Percentiles rank a stretch among this genome's conserved stretches.
phyloP scores from a whole-genome alignment of 1,140 invertebrate species.

The Aphaenogaster rudis region DNA sequence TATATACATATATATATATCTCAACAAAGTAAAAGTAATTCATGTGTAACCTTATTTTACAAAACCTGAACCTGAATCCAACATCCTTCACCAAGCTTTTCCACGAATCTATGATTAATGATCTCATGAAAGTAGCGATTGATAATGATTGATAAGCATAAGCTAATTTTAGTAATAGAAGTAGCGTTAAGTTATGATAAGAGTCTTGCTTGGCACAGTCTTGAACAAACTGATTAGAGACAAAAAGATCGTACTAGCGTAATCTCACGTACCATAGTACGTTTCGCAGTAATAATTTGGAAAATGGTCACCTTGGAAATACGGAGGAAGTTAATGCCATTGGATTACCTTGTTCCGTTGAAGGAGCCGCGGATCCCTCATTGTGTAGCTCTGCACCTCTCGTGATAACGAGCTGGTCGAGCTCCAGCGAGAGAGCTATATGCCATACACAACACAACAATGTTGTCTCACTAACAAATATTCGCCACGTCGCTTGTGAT shows the following conservation, averaged over 20 bases:
- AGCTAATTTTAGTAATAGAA: slow-evolving; percentile 63
- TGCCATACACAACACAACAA: slow-evolving; percentile 87
- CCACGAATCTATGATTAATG: slow-evolving; percentile 61
- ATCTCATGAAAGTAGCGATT: slow-evolving; percentile 49
- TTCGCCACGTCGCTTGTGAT: slow-evolving; percentile 67
- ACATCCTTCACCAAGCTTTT: slow-evolving; percentile 74
- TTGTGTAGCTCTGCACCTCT: slow-evolving; percentile 89
- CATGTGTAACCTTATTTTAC: slow-evolving; percentile 43
- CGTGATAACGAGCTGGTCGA: slow-evolving; percentile 89
- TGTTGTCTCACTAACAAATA: slow-evolving; percentile 82
- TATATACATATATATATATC: slow-evolving; percentile 16
- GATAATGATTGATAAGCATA: slow-evolving; percentile 45
- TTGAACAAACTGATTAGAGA: slow-evolving; percentile 31
- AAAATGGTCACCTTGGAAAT: slow-evolving; percentile 56
- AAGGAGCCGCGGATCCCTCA: slow-evolving; percentile 86
- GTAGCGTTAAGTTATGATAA: slow-evolving; percentile 28
- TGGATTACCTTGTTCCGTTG: slow-evolving; percentile 85
- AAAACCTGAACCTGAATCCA: slow-evolving; percentile 25
- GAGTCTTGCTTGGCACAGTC: background rate
- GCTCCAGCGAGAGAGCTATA: slow-evolving; percentile 89
- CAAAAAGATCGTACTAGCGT: background rate
- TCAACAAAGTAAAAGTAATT: background rate
- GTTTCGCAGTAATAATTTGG: slow-evolving; percentile 27
- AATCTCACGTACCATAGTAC: background rate
- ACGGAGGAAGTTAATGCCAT: slow-evolving; percentile 50